A percentile compares a stretch with the other conserved stretches of the same genome.
These are phyloP conservation scores for Oceanites oceanicus DNA, from an alignment of 2,113 vertebrate genomes.

Conservation along the genomic window DNA sequence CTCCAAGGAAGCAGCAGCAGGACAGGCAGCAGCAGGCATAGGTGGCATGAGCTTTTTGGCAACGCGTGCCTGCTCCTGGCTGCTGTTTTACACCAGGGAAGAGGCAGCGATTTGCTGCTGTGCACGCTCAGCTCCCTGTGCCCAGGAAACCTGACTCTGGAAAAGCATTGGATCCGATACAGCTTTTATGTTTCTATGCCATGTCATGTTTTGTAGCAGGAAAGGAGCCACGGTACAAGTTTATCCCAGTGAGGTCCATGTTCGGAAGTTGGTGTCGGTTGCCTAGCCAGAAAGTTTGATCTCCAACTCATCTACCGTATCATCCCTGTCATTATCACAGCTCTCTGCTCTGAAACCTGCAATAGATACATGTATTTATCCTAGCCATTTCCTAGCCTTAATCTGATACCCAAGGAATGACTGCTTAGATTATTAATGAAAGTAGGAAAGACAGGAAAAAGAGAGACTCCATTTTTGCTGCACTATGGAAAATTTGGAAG, in stretches of 20 bases:
- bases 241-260: not conserved
- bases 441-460: not conserved
- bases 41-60: not conserved
- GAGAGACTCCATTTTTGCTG: not conserved
- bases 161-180: not conserved
- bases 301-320: not conserved
- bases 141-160: not conserved
- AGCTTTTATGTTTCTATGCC: not conserved
- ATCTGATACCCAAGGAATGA: not conserved
- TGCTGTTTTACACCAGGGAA: not conserved
- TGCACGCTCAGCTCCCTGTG: not conserved
- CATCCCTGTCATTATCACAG: not conserved
- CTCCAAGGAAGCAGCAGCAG: not conserved
- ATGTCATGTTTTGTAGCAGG: not conserved
- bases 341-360: not conserved
- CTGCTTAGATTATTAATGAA: not conserved
- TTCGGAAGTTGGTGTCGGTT: not conserved
- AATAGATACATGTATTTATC: not conserved
- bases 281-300: not conserved
- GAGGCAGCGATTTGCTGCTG: not conserved
- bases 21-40: not conserved
- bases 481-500: not conserved
- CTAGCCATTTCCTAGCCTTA: not conserved
- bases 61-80: rapidly evolving
- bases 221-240: not conserved